These are phyloP conservation scores for Aspidiotus rigidus DNA, from an alignment of 2,888 invertebrate species.

Conservation along the genomic window DNA sequence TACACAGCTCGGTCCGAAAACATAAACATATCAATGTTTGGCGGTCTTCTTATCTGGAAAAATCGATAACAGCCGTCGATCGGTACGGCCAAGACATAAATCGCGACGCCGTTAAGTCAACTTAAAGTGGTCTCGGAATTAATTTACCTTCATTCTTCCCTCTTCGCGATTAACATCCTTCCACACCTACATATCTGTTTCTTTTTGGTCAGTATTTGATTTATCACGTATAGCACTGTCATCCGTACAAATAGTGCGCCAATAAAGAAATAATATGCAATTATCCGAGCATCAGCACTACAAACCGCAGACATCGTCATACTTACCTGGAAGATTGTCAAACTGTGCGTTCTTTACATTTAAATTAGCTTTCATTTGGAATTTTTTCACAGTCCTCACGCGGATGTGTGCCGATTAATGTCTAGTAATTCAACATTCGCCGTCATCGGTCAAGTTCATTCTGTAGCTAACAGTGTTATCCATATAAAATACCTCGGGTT, in stretches of 20 bases:
- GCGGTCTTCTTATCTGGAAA: conserved; percentile 20
- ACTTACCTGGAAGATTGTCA: background rate
- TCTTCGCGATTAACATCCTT: conserved; percentile 28
- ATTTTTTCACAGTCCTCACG: conserved; percentile 1
- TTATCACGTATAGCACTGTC: background rate
- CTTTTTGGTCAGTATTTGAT: conserved; percentile 2
- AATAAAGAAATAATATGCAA: background rate
- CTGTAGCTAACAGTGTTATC: too few species aligned
- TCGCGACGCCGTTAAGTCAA: conserved; percentile 28
- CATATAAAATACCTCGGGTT: background rate
- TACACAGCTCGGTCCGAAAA: conserved; percentile 26
- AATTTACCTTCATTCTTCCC: conserved; percentile 19
- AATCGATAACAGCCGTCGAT: conserved; percentile 31
- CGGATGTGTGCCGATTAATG: conserved; percentile 2
- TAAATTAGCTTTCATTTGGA: background rate
- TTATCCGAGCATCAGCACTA: background rate
- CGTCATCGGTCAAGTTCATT: background rate
- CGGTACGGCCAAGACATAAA: conserved; percentile 28
- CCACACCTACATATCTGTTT: conserved; percentile 30
- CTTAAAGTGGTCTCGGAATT: conserved; percentile 27
- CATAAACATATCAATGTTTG: conserved; percentile 31
- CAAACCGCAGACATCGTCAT: background rate
- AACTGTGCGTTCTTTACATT: background rate
- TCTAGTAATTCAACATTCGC: background rate
- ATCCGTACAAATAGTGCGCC: background rate